Evolutionary conservation across 2,888 invertebrate species (phyloP).

Genomic region (Penaeus monodon): DNA sequence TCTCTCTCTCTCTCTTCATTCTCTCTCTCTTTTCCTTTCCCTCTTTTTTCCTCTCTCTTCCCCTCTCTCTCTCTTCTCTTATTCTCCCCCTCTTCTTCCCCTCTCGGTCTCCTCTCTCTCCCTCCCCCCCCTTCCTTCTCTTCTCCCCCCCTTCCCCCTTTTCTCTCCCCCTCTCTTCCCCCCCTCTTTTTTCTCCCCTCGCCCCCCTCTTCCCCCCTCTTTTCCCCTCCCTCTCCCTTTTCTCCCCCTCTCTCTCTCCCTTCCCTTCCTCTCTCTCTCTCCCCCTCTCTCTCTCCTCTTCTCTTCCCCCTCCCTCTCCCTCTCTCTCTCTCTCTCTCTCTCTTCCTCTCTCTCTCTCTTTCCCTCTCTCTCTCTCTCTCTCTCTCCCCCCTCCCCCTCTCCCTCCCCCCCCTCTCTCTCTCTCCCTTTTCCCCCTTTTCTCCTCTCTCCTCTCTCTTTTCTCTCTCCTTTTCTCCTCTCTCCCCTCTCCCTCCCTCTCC

Average conservation of each 20-base stretch:
- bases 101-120: background rate
- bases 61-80: background rate
- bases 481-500: no score
- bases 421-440: no score
- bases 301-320: no score
- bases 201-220: background rate
- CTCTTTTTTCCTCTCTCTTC: background rate
- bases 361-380: no score
- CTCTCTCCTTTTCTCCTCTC: no score
- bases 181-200: no score
- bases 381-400: no score
- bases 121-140: no score
- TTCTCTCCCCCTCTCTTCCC: background rate
- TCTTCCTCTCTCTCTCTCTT: no score
- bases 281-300: no score
- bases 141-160: background rate
- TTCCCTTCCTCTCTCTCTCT: background rate
- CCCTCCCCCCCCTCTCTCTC: no score
- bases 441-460: no score
- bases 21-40: slow-evolving; percentile 15
- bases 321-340: rapidly evolving
- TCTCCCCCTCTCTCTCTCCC: background rate
- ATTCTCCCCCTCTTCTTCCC: background rate
- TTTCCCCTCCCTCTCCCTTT: background rate
- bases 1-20: slow-evolving; percentile 6